A percentile compares a stretch with the other conserved stretches of the same genome.
These are phyloP conservation scores for Anguilla megastoma DNA, from an alignment of 2,797 vertebrate genomes.

Conservation along the genomic window DNA sequence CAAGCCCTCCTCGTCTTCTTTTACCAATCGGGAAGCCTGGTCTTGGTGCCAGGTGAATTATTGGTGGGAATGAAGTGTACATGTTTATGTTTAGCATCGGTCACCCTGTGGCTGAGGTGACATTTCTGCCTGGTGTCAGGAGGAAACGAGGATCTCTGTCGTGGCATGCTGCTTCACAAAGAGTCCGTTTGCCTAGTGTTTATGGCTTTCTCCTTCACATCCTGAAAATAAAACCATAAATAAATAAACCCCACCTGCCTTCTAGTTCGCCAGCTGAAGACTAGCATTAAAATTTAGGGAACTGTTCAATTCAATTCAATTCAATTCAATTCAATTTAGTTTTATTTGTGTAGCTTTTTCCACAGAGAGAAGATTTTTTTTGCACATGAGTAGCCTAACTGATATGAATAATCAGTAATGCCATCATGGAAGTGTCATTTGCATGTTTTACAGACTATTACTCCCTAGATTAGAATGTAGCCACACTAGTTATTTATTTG, in stretches of 20 bases:
- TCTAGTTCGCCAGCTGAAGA: not conserved
- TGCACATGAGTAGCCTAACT: not conserved
- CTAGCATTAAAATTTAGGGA: not conserved
- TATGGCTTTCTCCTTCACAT: not conserved
- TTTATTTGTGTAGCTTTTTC: not conserved
- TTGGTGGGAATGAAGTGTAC: constrained; percentile 49
- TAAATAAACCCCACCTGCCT: constrained; percentile 2
- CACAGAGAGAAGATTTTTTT: not conserved
- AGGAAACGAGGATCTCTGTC: constrained; percentile 8
- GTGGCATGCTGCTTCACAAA: not conserved
- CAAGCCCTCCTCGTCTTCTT: constrained; percentile 34
- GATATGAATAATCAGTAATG: not conserved
- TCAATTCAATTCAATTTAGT: no score
- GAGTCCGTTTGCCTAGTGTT: constrained; percentile 12
- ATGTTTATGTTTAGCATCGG: constrained; percentile 56
- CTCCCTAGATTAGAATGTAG: not conserved
- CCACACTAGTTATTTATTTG: not conserved
- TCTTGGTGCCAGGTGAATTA: constrained; percentile 45
- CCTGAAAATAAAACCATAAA: constrained; percentile 2
- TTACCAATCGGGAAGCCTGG: constrained; percentile 36
- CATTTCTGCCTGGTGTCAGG: constrained; percentile 23
- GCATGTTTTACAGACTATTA: not conserved
- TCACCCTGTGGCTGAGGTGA: constrained; percentile 35
- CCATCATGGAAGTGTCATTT: not conserved
- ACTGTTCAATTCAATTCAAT: not conserved